Conservation (phyloP, 2,888 invertebrate genomes). For the Alsophila aescularia region DNA sequence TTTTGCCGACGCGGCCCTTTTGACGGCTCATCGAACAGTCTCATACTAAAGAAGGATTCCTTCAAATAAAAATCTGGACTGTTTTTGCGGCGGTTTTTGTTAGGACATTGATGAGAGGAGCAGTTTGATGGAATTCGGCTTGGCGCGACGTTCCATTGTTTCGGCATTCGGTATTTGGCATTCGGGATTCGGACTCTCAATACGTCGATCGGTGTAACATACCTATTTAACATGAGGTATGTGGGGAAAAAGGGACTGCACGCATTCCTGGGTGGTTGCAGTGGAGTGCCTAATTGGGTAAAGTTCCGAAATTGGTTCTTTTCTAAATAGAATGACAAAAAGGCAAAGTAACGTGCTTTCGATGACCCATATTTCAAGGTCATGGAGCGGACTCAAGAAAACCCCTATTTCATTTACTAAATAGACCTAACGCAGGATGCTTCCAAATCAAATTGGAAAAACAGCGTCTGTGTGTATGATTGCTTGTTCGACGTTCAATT, state of each 20-base stretch:
- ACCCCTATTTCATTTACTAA: too few species aligned
- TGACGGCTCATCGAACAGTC: conserved; percentile 61
- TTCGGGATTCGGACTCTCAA: conserved; percentile 1
- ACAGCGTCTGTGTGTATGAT: too few species aligned
- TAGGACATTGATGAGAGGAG: conserved; percentile 73
- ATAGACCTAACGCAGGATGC: too few species aligned
- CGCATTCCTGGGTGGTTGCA: conserved; percentile 26
- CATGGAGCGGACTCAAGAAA: too few species aligned
- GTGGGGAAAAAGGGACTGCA: conserved; percentile 23
- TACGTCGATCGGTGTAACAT: conserved; percentile 28
- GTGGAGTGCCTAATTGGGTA: conserved; percentile 18
- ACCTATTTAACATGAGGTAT: conserved; percentile 37
- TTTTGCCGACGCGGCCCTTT: conserved; percentile 79
- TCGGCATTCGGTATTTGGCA: conserved; percentile 5
- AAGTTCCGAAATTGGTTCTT: background rate
- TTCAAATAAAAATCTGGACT: conserved; percentile 78
- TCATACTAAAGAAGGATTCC: conserved; percentile 78
- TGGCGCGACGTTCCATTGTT: conserved; percentile 58
- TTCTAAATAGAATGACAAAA: background rate
- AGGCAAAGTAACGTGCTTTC: too few species aligned
- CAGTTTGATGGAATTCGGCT: conserved; percentile 73
- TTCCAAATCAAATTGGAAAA: too few species aligned
- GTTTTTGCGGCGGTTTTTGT: conserved; percentile 78
- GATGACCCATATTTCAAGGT: too few species aligned
- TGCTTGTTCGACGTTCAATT: too few species aligned